Evolutionary conservation across 2,113 vertebrate genomes (phyloP), one percentile per base, ranked within the genome.

Genomic region (Polypterus senegalus): DNA sequence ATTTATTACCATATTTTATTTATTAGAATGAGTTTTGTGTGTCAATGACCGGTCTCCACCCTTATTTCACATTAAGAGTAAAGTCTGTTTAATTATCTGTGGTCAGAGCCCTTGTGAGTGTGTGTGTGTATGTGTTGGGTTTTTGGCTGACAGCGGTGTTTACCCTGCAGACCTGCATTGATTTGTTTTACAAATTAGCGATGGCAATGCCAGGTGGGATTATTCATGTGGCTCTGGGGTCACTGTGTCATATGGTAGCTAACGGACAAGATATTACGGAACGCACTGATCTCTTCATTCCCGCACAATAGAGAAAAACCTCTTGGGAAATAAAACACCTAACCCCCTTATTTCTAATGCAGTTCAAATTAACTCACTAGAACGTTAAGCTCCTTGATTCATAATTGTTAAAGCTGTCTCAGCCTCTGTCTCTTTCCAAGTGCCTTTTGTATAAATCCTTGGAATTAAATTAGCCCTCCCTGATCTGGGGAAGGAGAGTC

Each of bases 151-250:
- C 27, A 27, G 27, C 27, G 27, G 27, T 27, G 27, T 27, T 27
- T 27, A 27, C 27, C 27, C 27, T 27, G 27, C 27, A 27, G 72
- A 73, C 64, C 43, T 60, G 78, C 77, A 83, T 86, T 87, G 83
- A 84, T 87, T 83, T 83, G 80, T 84, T 88, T 86, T 83, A 82
- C 81, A 83, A 86, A 87, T 84, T 84, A 87, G 76, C 80, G 67
- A 52, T 69, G 81, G 80, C 80, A 81, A 80, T 71, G 77, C 81
- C 86, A 87, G 86, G 81, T 87, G 85, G 77, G 75, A 77, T 76
- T 76, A 75, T 74, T 73, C 64, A 63, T 49, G 43, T 57, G 48
- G 71, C 70, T 68, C 69, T 66, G 27, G 74, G 82, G 81, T 87
- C 84, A 84, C 75, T 69, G 75, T 77, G 75, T 85, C 85, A 80